Base-by-base conservation (phyloP, 2,797 vertebrate species). In the Poeciliopsis infans region DNA sequence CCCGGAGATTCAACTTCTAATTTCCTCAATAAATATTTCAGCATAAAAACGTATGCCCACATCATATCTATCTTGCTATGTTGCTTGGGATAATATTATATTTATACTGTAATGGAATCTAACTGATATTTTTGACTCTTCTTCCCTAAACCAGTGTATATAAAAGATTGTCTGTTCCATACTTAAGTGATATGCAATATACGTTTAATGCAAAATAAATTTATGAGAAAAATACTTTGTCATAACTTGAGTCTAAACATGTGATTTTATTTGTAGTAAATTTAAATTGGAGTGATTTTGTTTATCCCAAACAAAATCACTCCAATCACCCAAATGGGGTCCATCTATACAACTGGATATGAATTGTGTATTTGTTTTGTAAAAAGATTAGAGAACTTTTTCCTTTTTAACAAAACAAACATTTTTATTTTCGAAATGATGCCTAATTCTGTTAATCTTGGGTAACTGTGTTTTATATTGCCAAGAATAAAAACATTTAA, bases 21-120 rank as follows among this genome's bases (percentile, higher is more conserved):
- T 87, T 68, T 33, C 71, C 88, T 93, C 85, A 47, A 92, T 93
- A 93, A 92, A 91, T 75, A 86, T 86, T 85, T 80, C 85, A 10
- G 33, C 84, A 88, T 86, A 86, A 89, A 80, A 79, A 85, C 72
- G 86, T 86, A 85, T 87, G 71, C 74, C 75, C 69, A 82, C 83
- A 81, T 85, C 12, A 77, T 81, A 73, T 81, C 87, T 88, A 89
- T 89, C 89, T 87, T 87, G 79, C 79, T 77, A 28, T 76, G 88
- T 94, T 85, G 77, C 89, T 79, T 88, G 88, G 83, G 79, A 61
- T 41, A 68, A 23, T 39, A 23, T 68, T 68, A 41, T 68, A 41
- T 88, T 90, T 68, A 90, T 39, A 85, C 85, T 80, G 43, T 86
- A 80, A 85, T 59, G 20, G 77, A 84, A 74, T 55, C 47, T 83